Conservation (phyloP, 2,797 vertebrate genomes). For the Galagoides demidoff region DNA sequence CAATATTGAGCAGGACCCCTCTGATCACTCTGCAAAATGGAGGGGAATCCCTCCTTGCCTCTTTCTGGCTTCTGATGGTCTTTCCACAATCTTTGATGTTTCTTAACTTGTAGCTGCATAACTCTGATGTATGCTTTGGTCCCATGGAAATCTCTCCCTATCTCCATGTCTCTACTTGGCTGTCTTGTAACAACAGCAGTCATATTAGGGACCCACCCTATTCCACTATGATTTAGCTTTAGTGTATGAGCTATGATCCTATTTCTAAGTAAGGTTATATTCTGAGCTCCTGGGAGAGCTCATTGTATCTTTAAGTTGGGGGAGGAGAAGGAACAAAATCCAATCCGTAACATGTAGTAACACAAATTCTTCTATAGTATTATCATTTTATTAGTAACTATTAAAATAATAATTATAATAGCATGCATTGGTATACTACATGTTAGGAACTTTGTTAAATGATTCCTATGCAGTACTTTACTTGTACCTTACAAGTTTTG, state of each 20-base stretch:
- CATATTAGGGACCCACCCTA: too few species aligned
- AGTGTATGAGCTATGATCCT: background rate
- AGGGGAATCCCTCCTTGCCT: background rate
- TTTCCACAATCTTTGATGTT: background rate
- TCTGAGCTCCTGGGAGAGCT: background rate
- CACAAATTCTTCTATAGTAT: background rate
- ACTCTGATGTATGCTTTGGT: background rate
- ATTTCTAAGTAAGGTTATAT: background rate
- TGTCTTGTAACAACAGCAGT: background rate
- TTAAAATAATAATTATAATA: background rate
- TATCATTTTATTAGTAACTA: background rate
- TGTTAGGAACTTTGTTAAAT: background rate
- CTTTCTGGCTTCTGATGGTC: background rate
- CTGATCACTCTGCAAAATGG: background rate
- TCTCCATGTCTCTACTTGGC: background rate
- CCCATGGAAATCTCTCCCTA: background rate
- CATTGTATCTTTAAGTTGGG: background rate
- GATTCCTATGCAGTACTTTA: background rate
- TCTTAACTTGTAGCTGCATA: background rate
- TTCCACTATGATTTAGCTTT: background rate
- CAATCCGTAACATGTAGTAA: background rate
- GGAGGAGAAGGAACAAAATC: background rate
- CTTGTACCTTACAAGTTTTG: background rate
- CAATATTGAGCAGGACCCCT: background rate
- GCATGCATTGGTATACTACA: background rate